Base-by-base conservation (phyloP, 1,140 invertebrate genomes). In the Drosophila nigrodunni region DNA sequence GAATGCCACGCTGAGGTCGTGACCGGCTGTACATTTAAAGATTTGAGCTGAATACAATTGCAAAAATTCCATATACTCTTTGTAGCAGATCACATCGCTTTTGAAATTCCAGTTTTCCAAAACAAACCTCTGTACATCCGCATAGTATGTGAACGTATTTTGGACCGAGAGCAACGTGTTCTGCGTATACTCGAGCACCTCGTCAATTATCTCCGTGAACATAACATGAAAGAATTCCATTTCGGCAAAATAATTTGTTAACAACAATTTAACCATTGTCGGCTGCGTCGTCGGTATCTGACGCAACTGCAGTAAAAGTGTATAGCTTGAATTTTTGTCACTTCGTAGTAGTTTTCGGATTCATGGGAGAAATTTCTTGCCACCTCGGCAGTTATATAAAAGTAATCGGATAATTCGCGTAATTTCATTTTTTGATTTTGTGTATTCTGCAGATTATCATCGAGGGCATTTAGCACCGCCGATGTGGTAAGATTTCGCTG, bases 161-260 rank as follows among this genome's bases (percentile, higher is more conserved):
- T 78, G 67, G 15, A 78, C 76, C 1, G 58, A 37, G 0, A 57
- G 46, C 43, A 92, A 49, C 6, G 75, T 77, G 43, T 76, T 66
- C 13, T 73, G 67, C n/a, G 78, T 89, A 39, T 81, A 87, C 52
- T 91, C 90, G 1, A 91, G 25, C 21, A 78, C 79, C 49, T 92
- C 79, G 50, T 92, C 82, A 2, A 92, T 41, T 37, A 89, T 74
- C 66, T 91, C 90, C 0, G 81, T 83, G 50, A 92, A 83, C 47
- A 87, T 70, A 4, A 90, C 72, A 15, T 92, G 76, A 59, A 92
- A 91, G 54, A 81, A 91, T 50, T 92, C 90, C 87, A 92, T 92
- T 81, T 92, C 90, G 0, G 78, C 39, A 77, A 90, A 92, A 61
- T 92, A 92, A 49, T 81, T 83, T 1, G 90, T 91, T 46, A 92